Evolutionary conservation across 2,888 invertebrate species (phyloP), one percentile per base, ranked within the genome.

Genomic region (Aleiodes testaceus): DNA sequence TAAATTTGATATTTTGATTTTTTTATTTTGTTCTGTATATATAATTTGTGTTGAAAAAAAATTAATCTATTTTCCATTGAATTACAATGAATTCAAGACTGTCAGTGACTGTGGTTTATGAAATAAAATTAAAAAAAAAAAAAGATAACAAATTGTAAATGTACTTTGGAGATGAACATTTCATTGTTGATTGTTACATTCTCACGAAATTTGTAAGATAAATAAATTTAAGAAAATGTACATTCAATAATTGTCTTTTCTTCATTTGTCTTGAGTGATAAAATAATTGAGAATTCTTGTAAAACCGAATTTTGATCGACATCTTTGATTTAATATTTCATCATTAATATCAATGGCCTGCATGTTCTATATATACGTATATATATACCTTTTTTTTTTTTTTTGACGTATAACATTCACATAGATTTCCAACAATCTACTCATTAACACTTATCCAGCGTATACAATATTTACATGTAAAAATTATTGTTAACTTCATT

Each of bases 391-490:
- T 2, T 22, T 22, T 22, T 22, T 30, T 55, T 36, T 66, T 47
- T 47, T 45, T 45, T 9, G 45, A 55, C 26, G 16, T 67, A 63
- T 52, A 63, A 50, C 69, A 69, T 69, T 61, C 63, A 61, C 22
- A 69, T 69, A 52, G 49, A 63, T 30, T 63, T 63, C 63, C 63
- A 69, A 63, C 50, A 52, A 50, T 49, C 63, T 69, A 68, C 53
- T 68, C 59, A 59, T 26, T 59, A 68, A 68, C 68, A 61, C 49
- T 68, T 49, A 61, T 61, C 68, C 61, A 26, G 59, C 59, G 59
- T 52, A 61, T 63, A 36, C 50, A 64, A 69, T 69, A 63, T 69
- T 63, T 69, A 69, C 63, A 52, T 47, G 30, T 69, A 50, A 63
- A 63, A 22, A 63, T 45, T 45, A 45, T 45, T 45, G 52, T 72